Base-by-base conservation (phyloP, 2,113 vertebrate genomes). In the Pelecanus crispus region DNA sequence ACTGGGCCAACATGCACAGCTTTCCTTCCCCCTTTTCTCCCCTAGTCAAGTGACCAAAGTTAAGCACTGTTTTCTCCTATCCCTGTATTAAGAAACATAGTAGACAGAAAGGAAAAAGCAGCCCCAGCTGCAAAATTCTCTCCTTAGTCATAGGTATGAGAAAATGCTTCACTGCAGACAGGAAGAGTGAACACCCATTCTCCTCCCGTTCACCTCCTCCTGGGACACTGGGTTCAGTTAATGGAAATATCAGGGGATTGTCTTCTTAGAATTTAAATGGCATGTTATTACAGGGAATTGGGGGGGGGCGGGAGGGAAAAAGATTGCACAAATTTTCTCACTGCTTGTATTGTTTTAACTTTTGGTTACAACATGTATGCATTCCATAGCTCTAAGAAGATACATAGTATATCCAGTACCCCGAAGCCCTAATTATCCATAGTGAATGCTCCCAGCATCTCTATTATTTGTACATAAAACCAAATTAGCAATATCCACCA, bases 101-200 rank as follows among this genome's bases (percentile, higher is more conserved):
- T 6, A 50, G 68, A 67, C 34, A 81, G 82, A 90, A 70, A 81
- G 52, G 50, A 95, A 96, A 96, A 91, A 94, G 32, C 45, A 89
- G 26, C 9, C 47, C 86, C 81, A 67, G 68, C 49, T 81, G 63
- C 15, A 89, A 88, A 94, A 94, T 74, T 45, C 63, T 21, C 68
- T 95, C 81, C 83, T 97, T 95, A 96, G 96, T 97, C 94, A 95
- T 84, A 94, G 65, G 83, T 95, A 94, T 95, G 94, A 97, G 89
- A 95, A 95, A 94, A 94, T 71, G 73, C 16, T 89, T 84, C 45
- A 13, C 59, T 89, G 38, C 10, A 89, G 83, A 96, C 91, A 81
- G 89, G 93, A 96, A 95, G 91, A 91, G 93, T 86, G 50, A 97
- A 95, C 95, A 94, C 95, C 86, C 93, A 20, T 87, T 86, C 91